Base-by-base conservation (phyloP, 2,797 vertebrate genomes). In the Sebastes itinus region DNA sequence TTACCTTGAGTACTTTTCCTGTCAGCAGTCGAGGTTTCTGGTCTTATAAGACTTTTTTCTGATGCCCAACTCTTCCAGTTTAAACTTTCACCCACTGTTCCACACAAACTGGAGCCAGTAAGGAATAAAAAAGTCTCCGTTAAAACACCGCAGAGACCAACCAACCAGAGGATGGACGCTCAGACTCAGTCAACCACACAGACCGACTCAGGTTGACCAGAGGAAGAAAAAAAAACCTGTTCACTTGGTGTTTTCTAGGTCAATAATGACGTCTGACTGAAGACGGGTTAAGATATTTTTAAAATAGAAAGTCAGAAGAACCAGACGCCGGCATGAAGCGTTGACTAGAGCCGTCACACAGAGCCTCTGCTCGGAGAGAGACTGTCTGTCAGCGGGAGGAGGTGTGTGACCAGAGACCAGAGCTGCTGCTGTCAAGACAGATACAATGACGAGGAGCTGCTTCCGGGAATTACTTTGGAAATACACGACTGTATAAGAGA, bases 1-100 rank as follows among this genome's bases (percentile, higher is more conserved):
- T 88, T 56, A 92, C 90, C 81, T 66, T 30, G 16, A 52, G 27
- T 3, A 20, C 13, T 62, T 70, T 46, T 73, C 2, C 32, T 5
- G 54, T n/a, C 42, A 23, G 14, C 3, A n/a, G 27, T 61, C 35
- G 25, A 11, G 33, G 55, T 63, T 52, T 55, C 52, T 8, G 27
- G 28, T 60, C 12, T n/a, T 16, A 32, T 7, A 55, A 10, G 10
- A 55, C 71, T 67, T 12, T 28, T 67, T 12, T 12, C 1, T 32
- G 58, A 35, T 67, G 42, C 49, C 23, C 11, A 12, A 0, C 25
- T 20, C 7, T 4, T 49, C 8, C 30, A 30, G 0, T 10, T 32
- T 4, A 64, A 80, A 61, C 25, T 7, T 64, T 1, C 7, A 8
- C 32, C 4, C 18, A 22, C 23, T 12, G 7, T 6, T 59, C 49